A percentile compares a stretch with the other conserved stretches of the same genome.
Evolutionary conservation across 2,113 vertebrate genomes (phyloP).

Genomic region (Hystrix cristata): DNA sequence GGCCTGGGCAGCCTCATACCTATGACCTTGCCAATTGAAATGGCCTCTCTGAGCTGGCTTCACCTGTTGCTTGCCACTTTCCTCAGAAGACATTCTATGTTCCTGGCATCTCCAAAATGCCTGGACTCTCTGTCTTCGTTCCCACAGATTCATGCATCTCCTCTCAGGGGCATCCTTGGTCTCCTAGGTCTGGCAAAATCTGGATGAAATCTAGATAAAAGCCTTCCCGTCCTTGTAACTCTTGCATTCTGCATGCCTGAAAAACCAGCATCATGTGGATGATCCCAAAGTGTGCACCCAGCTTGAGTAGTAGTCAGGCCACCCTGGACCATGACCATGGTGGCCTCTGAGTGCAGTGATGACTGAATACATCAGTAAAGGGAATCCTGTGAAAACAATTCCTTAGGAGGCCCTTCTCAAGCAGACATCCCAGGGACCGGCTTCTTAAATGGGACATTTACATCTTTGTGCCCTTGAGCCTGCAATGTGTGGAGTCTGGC

Average conservation of each 20-base stretch:
- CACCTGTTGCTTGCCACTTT: neutral
- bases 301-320: neutral
- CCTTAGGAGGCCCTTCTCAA: neutral
- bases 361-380: neutral
- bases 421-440: neutral
- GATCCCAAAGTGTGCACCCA: neutral
- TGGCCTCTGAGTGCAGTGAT: neutral
- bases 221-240: neutral
- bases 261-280: neutral
- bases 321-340: neutral
- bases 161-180: neutral
- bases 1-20: too few species aligned
- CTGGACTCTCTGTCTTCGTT: neutral
- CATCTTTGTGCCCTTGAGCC: neutral
- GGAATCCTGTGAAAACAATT: neutral
- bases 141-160: neutral
- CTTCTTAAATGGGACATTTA: neutral
- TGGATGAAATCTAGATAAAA: neutral
- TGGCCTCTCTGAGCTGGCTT: neutral
- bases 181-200: neutral
- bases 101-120: neutral
- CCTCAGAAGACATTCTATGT: neutral
- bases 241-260: neutral
- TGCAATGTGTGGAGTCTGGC: neutral
- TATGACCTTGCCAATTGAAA: neutral